These are phyloP conservation scores for Leucozona laternaria DNA, from an alignment of 2,888 invertebrate genomes.

Conservation along the genomic window DNA sequence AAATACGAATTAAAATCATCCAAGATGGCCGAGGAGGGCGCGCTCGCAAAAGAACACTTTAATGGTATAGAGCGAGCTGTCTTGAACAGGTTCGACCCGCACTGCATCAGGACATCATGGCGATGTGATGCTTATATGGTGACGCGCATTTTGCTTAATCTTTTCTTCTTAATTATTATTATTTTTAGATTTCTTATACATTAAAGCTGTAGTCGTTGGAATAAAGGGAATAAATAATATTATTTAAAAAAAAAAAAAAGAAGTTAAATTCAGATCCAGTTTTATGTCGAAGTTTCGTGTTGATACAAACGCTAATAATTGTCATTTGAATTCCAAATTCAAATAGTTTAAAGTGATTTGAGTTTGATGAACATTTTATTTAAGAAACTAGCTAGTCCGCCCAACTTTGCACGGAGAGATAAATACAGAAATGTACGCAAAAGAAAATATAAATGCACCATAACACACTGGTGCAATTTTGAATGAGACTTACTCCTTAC, in stretches of 20 bases:
- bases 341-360: too few relatives aligned
- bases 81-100: constrained; percentile 33
- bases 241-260: background rate
- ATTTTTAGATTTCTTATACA: constrained; percentile 63
- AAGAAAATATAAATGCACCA: too few relatives aligned
- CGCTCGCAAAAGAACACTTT: background rate
- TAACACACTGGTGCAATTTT: too few relatives aligned
- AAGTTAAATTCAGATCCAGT: background rate
- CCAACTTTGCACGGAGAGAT: too few relatives aligned
- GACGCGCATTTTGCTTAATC: constrained; percentile 14
- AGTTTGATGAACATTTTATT: too few relatives aligned
- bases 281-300: background rate
- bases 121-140: background rate
- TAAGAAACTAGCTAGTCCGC: too few relatives aligned
- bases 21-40: constrained; percentile 50
- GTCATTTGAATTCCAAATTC: too few relatives aligned
- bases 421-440: too few relatives aligned
- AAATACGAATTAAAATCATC: constrained; percentile 73
- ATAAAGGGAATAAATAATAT: background rate
- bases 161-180: constrained; percentile 62
- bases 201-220: constrained; percentile 24
- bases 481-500: too few relatives aligned
- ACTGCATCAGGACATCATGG: too few relatives aligned
- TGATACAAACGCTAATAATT: background rate
- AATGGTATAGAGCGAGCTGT: background rate